Conservation (phyloP, 2,888 invertebrate species). For the Amaurobius ferox region DNA sequence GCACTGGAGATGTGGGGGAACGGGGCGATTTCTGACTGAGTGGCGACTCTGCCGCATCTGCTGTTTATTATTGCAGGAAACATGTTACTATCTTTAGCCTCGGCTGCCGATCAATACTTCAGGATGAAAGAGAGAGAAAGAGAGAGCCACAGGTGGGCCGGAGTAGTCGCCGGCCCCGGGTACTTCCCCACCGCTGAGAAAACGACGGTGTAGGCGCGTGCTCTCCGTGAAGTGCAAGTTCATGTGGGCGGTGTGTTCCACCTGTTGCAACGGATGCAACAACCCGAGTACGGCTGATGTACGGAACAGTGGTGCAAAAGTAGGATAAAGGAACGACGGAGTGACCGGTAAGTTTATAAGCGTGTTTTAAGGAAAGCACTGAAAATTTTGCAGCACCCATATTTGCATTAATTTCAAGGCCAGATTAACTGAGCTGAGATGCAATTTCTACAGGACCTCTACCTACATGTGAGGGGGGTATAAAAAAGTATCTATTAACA, state of each 20-base stretch:
- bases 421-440: no score
- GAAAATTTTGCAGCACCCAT: no score
- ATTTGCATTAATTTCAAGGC: no score
- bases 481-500: no score
- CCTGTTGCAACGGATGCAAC: not conserved
- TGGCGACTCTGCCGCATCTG: conserved; percentile 4
- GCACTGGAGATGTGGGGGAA: not conserved
- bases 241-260: not conserved
- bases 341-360: no score
- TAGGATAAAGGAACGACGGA: no score
- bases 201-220: no score
- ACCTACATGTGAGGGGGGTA: no score
- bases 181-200: not conserved
- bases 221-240: no score
- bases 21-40: conserved; percentile 10
- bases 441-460: no score
- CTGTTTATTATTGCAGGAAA: conserved; percentile 2
- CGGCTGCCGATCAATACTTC: not conserved
- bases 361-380: no score
- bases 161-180: not conserved
- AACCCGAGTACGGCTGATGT: not conserved
- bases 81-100: conserved; percentile 4
- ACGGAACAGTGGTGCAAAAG: not conserved
- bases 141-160: not conserved
- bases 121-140: not conserved